phyloP scores from a whole-genome alignment of 2,888 invertebrate genomes.

The Poecilobothrus nobilitatus region DNA sequence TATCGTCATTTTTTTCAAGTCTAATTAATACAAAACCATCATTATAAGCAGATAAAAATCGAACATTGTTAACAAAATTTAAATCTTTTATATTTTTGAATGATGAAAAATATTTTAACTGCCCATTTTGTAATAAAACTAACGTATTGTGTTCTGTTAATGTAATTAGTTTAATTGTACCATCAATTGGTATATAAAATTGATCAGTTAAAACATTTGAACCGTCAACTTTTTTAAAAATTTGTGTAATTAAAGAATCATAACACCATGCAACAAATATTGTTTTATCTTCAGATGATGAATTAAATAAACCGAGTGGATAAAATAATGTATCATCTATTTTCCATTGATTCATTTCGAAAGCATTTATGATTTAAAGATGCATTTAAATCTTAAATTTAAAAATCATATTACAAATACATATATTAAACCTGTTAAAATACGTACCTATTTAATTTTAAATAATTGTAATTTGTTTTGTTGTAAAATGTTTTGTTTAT shows the following conservation, averaged over 20 bases:
- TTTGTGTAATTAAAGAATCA: conserved; percentile 35
- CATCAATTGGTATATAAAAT: conserved; percentile 21
- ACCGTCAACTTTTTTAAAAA: conserved; percentile 32
- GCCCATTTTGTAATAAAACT: conserved; percentile 33
- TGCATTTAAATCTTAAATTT: too few species aligned
- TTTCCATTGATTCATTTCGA: conserved; percentile 27
- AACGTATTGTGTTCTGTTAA: conserved; percentile 38
- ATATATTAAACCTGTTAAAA: too few species aligned
- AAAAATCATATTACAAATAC: too few species aligned
- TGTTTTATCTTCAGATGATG: conserved; percentile 33
- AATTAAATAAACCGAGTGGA: conserved; percentile 34
- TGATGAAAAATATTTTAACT: conserved; percentile 37
- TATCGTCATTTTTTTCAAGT: conserved; percentile 10
- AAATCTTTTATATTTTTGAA: conserved; percentile 35
- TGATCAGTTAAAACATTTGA: conserved; percentile 24
- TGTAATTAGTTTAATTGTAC: conserved; percentile 30
- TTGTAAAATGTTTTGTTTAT: too few species aligned
- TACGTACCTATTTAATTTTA: too few species aligned
- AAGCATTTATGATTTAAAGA: too few species aligned
- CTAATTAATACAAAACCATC: conserved; percentile 37
- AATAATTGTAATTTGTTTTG: too few species aligned
- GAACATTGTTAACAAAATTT: conserved; percentile 32
- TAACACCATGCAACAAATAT: conserved; percentile 40
- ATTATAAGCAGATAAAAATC: conserved; percentile 28
- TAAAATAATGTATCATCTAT: conserved; percentile 37